Conservation (phyloP, 1,140 invertebrate genomes). For the Subanguina moxae region DNA sequence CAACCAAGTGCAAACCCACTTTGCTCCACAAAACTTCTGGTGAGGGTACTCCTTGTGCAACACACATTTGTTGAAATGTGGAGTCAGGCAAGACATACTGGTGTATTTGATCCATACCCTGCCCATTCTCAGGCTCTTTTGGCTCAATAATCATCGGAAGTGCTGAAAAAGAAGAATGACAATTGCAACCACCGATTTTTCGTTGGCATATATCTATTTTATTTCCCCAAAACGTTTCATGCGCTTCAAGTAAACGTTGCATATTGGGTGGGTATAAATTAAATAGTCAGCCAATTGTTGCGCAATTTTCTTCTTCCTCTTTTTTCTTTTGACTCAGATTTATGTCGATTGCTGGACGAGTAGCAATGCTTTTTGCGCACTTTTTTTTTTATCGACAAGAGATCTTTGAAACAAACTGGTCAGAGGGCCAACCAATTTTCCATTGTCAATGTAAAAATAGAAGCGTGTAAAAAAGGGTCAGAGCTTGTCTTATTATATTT, state of each 20-base stretch:
- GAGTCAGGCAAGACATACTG: constrained; percentile 29
- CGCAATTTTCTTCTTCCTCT: no score
- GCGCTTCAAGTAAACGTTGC: no score
- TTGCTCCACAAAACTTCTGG: constrained; percentile 49
- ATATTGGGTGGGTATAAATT: no score
- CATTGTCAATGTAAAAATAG: no score
- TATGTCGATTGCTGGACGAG: neutral
- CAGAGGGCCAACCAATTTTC: neutral
- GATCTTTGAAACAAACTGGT: neutral
- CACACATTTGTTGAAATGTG: constrained; percentile 32
- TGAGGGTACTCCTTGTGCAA: constrained; percentile 34
- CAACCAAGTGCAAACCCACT: constrained; percentile 21
- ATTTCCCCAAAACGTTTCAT: no score
- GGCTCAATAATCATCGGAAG: constrained; percentile 36
- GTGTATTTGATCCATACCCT: neutral
- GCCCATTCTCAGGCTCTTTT: constrained; percentile 15
- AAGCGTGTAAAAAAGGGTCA: no score
- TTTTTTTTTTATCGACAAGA: neutral
- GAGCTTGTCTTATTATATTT: no score
- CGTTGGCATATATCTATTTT: no score
- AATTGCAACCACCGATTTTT: neutral
- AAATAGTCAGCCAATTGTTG: no score
- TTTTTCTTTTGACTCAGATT: neutral
- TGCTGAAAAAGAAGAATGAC: constrained; percentile 32
- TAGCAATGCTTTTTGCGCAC: neutral